Base-by-base conservation (phyloP, 2,888 invertebrate species). In the Mesorhabditis belari region DNA sequence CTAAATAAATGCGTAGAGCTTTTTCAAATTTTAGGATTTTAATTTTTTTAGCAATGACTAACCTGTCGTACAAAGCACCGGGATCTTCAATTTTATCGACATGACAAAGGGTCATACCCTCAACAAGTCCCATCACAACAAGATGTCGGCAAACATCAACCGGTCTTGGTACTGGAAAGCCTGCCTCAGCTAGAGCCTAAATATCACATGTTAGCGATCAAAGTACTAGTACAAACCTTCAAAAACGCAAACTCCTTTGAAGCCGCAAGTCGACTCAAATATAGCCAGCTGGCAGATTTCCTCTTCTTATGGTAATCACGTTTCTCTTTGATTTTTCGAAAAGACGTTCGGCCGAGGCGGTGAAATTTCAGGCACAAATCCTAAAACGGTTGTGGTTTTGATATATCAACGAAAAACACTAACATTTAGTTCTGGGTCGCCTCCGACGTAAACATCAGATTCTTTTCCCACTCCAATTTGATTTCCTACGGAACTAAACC, bases 381-480 rank as follows among this genome's bases (percentile, higher is more conserved):
- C 64, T 88, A 87, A 0, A 87, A n/a, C n/a, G n/a, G n/a, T n/a
- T n/a, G 12, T 25, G 23, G 24, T 17, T 57, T 21, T 24, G 9
- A 5, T 5, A 19, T n/a, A 12, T 5, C 6, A n/a, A 17, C n/a
- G 19, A 19, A 29, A 19, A 49, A 49, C 5, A n/a, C 9, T 25
- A 17, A 73, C 74, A 58, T 76, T 75, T 24, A 75, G 61, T 17
- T 77, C 71, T 3, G 76, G 69, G 58, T 78, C 77, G 24, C 79
- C 79, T 23, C 75, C 79, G 17, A 79, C 78, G 55, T 76, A 79
- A 3, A 79, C 77, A 63, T 79, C 85, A 0, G 96, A 96, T 82
- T 98, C 98, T 82, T 98, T 98, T 51, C 98, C 98, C 35, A 95
- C 91, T 44, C 98, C 98, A 76, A 99, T 96, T 85, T 98, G 95